Conservation (phyloP, 2,797 vertebrate genomes). For the Pogoniulus pusillus region DNA sequence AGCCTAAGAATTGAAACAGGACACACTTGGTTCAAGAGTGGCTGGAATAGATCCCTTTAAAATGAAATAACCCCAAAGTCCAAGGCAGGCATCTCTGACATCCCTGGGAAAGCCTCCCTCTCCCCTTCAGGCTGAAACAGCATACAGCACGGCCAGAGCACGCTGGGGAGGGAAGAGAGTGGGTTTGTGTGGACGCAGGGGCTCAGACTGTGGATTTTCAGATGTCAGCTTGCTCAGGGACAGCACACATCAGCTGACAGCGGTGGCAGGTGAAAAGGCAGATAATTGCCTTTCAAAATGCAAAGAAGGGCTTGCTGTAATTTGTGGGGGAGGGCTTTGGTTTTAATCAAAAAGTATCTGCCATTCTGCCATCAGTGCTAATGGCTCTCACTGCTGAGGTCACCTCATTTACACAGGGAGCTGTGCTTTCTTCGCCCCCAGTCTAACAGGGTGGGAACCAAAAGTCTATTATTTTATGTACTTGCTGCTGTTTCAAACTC, state of each 20-base stretch:
- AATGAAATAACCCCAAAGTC: neutral
- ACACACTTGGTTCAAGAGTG: neutral
- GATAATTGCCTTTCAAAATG: conserved; percentile 46
- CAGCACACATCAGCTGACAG: conserved; percentile 12
- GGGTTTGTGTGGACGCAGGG: neutral
- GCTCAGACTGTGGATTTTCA: conserved; percentile 16
- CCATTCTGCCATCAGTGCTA: conserved; percentile 1
- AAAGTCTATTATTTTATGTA: neutral
- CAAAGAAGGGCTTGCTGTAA: conserved; percentile 24
- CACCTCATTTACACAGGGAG: neutral
- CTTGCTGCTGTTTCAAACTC: neutral
- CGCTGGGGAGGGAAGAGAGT: neutral
- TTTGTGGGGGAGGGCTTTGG: neutral
- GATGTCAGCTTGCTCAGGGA: neutral
- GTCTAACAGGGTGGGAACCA: accelerated
- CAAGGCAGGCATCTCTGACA: neutral
- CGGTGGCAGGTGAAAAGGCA: conserved; percentile 41
- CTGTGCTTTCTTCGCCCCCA: neutral
- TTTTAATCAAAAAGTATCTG: neutral
- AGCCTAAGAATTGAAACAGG: neutral
- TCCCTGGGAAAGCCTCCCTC: neutral
- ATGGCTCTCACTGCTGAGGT: neutral
- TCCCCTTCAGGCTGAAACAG: neutral
- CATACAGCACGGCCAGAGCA: neutral
- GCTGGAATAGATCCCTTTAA: neutral